Conservation (phyloP, 2,888 invertebrate species). For the Rotaria magnacalcarata region DNA sequence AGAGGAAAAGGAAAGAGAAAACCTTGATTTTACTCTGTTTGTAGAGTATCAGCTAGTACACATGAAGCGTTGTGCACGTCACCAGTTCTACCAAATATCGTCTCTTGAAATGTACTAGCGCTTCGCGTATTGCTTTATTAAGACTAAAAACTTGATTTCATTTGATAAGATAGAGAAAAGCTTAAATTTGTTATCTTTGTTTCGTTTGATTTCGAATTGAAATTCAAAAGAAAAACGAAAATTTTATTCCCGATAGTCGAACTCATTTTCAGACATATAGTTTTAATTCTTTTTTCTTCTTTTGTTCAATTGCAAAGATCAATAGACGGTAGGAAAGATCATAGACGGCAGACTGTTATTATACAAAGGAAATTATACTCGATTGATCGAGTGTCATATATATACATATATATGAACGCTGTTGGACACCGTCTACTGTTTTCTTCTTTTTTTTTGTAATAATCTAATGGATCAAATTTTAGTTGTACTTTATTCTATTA, state of each 20-base stretch:
- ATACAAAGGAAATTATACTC: not conserved
- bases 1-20: not conserved
- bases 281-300: not conserved
- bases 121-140: not conserved
- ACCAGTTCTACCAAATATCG: slow-evolving; percentile 1
- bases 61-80: not conserved
- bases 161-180: not conserved
- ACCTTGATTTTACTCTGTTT: slow-evolving; percentile 6
- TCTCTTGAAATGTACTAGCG: not conserved
- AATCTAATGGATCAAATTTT: not conserved
- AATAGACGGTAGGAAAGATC: not conserved
- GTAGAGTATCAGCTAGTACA: not conserved
- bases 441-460: not conserved
- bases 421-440: not conserved
- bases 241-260: not conserved
- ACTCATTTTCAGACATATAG: not conserved
- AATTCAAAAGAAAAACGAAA: not conserved
- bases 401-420: not conserved
- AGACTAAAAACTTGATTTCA: not conserved
- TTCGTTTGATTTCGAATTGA: not conserved
- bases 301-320: not conserved
- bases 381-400: not conserved
- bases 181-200: not conserved
- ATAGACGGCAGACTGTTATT: not conserved
- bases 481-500: not conserved